These are phyloP conservation scores for Aphaenogaster rudis DNA, from an alignment of 1,140 invertebrate genomes.

Conservation along the genomic window DNA sequence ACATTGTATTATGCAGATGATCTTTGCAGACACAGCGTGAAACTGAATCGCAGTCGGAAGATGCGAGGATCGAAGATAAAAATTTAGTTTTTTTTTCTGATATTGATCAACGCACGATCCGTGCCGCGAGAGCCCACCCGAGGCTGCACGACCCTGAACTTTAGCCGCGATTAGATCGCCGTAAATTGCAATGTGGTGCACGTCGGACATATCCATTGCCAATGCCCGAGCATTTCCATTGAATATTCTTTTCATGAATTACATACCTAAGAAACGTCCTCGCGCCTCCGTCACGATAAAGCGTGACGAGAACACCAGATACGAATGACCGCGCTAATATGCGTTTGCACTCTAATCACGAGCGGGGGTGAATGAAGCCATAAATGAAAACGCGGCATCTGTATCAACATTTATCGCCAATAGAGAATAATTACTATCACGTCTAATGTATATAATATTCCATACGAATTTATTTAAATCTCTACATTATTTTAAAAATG, in stretches of 20 bases:
- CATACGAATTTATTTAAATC: not conserved
- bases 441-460: not conserved
- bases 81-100: constrained; percentile 16
- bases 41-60: not conserved
- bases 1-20: constrained; percentile 14
- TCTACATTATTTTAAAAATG: not conserved
- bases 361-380: constrained; percentile 62
- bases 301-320: constrained; percentile 77
- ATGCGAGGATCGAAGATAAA: constrained; percentile 6
- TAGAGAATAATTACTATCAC: not conserved
- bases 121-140: not conserved
- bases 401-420: not conserved
- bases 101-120: not conserved
- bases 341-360: constrained; percentile 74
- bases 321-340: constrained; percentile 66
- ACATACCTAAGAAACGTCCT: constrained; percentile 79
- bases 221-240: constrained; percentile 80
- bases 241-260: constrained; percentile 84
- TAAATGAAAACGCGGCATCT: constrained; percentile 60
- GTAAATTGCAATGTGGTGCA: constrained; percentile 83
- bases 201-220: constrained; percentile 81
- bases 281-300: constrained; percentile 73
- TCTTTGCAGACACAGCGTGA: not conserved
- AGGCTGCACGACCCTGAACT: constrained; percentile 75
- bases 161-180: constrained; percentile 81